Evolutionary conservation across 2,888 invertebrate species (phyloP).

Genomic region (Tachina fera): DNA sequence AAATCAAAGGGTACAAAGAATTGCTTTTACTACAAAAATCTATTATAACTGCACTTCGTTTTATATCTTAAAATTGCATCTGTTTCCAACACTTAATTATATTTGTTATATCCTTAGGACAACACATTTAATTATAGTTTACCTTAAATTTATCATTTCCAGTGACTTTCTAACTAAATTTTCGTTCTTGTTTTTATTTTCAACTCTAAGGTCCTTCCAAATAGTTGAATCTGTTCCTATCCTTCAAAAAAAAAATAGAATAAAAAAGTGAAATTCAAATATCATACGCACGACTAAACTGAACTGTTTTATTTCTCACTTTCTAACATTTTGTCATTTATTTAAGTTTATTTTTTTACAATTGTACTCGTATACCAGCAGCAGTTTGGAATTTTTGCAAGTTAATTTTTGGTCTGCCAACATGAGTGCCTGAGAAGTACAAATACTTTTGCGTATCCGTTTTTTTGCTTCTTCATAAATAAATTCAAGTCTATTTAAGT

Average conservation of each 20-base stretch:
- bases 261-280: slow-evolving; percentile 48
- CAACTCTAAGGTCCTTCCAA: slow-evolving; percentile 30
- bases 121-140: slow-evolving; percentile 62
- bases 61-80: not conserved
- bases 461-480: slow-evolving; percentile 47
- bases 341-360: slow-evolving; percentile 14
- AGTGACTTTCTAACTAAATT: slow-evolving; percentile 66
- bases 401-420: slow-evolving; percentile 64
- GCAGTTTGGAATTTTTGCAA: slow-evolving; percentile 61
- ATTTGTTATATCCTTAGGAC: slow-evolving; percentile 9
- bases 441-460: slow-evolving; percentile 34
- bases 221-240: slow-evolving; percentile 48
- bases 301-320: slow-evolving; percentile 66
- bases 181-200: slow-evolving; percentile 30
- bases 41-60: too few species aligned
- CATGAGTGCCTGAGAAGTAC: slow-evolving; percentile 11
- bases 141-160: slow-evolving; percentile 71
- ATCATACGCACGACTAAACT: slow-evolving; percentile 68
- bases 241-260: slow-evolving; percentile 4
- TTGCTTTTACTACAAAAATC: too few species aligned
- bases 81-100: slow-evolving; percentile 26
- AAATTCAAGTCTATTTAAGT: slow-evolving; percentile 50
- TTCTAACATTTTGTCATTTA: slow-evolving; percentile 12
- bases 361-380: not conserved
- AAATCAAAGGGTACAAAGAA: too few species aligned